Evolutionary conservation across 2,888 invertebrate genomes (phyloP), one percentile per base, ranked within the genome.

Genomic region (Dasypolia templi): DNA sequence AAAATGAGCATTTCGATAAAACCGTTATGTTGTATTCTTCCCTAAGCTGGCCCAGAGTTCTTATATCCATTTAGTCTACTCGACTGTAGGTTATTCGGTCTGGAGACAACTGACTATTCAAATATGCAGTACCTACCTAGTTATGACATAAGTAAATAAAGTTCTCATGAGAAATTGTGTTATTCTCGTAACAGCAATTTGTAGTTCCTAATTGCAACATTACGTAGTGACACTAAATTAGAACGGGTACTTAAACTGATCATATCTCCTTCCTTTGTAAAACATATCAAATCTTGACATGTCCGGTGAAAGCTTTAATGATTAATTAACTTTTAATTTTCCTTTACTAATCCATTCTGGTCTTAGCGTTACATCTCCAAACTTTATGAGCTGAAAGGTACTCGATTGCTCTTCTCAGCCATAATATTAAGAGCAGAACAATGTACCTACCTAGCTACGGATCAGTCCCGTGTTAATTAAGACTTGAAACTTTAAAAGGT

Each of bases 231-330:
- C 14, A n/a, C n/a, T n/a, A n/a, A n/a, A n/a, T n/a, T n/a, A n/a
- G n/a, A n/a, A n/a, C n/a, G 22, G 26, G 51, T 59, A 35, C 17
- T 35, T 11, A 9, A 55, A 22, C 14, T 49, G 81, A 81, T 77
- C 61, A 35, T 72, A 81, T 84, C 81, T 75, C 65, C 26, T 85
- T 83, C 78, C 78, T 86, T 79, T 74, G 73, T 77, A 59, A 59
- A 70, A 65, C 64, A 2, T 53, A 70, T 71, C 67, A 53, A 56
- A 55, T 32, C 19, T 55, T 69, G 77, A 56, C 70, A 44, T 49
- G 70, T 86, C 85, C 83, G 85, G 85, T 79, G 84, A 85, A 85
- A 83, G 86, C 69, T 53, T 56, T 35, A 39, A 32, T 53, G 29
- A 59, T 74, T 58, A 22, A 74, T 69, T 12, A 61, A 62, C 11